phyloP scores from a whole-genome alignment of 2,113 vertebrate genomes.

The Perognathus longimembris region DNA sequence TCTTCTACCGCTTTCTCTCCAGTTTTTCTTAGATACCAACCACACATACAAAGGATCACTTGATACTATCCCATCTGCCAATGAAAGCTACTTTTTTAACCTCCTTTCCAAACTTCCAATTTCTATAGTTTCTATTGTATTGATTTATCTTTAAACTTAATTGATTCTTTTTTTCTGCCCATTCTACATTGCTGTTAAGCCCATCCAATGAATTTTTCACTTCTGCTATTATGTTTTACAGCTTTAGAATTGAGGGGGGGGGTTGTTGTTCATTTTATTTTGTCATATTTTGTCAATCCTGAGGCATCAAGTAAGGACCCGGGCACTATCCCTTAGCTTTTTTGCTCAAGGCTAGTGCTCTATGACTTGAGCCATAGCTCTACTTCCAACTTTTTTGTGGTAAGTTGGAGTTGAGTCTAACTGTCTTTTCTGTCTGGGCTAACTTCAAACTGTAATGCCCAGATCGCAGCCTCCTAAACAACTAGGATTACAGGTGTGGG shows the following conservation, averaged over 20 bases:
- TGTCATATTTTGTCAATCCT: too few species aligned
- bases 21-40: not conserved
- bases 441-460: too few species aligned
- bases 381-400: too few species aligned
- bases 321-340: too few species aligned
- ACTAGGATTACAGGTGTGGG: too few species aligned
- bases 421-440: too few species aligned
- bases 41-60: not conserved
- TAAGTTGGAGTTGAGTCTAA: too few species aligned
- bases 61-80: not conserved
- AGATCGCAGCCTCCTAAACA: too few species aligned
- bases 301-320: too few species aligned
- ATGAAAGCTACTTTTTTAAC: not conserved
- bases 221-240: constrained; percentile 42
- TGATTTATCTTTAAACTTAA: constrained; percentile 41
- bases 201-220: constrained; percentile 23
- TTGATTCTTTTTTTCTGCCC: constrained; percentile 3
- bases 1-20: not conserved
- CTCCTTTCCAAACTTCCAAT: constrained; percentile 18
- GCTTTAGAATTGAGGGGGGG: constrained; percentile 35
- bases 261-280: too few species aligned
- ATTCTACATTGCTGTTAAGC: constrained; percentile 33
- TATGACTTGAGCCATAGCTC: too few species aligned
- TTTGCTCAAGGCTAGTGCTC: too few species aligned
- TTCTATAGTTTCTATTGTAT: constrained; percentile 35